Base-by-base conservation (phyloP, 2,888 invertebrate species). In the Xanthia togata region DNA sequence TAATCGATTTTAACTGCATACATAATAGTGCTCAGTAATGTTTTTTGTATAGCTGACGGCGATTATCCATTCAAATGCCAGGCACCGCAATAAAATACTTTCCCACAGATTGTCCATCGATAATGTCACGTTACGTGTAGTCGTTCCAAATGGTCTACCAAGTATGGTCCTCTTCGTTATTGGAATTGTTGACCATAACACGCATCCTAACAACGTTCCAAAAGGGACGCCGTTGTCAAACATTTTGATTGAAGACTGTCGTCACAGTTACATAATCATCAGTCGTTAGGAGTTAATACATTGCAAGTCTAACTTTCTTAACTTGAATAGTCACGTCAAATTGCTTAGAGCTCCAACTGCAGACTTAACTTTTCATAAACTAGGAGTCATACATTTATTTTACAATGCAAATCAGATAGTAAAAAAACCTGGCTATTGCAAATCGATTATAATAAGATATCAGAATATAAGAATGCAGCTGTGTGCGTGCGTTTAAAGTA, bases 401-500 rank as follows among this genome's bases (percentile, higher is more conserved):
- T 9, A 41, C 26, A 78, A n/a, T 44, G 26, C 8, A 17, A 17
- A 59, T 47, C 26, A 60, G 35, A 76, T 67, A 64, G 62, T 26
- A 76, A 64, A 35, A 73, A 47, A 63, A 47, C 35, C 50, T 31
- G 31, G 63, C 70, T 83, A 73, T 69, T 75, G 78, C 63, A 70
- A 68, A 73, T 76, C 38, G 57, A 78, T 80, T 59, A 73, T 53
- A 63, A 57, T 65, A 81, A 63, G 73, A 78, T 76, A 85, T 78
- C 55, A 72, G 77, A 76, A 59, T 74, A 81, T 70, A 64, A 76
- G 71, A 79, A 87, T 79, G 77, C 82, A 80, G 64, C 55, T 64
- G 78, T 81, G 71, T 87, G 79, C 86, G 79, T 82, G 86, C 87
- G 87, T 89, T 88, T 83, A 75, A 84, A 84, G 80, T 89, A 91